A percentile compares a stretch with the other conserved stretches of the same genome.
phyloP scores from a whole-genome alignment of 2,113 vertebrate genomes.

The Oxyura jamaicensis region DNA sequence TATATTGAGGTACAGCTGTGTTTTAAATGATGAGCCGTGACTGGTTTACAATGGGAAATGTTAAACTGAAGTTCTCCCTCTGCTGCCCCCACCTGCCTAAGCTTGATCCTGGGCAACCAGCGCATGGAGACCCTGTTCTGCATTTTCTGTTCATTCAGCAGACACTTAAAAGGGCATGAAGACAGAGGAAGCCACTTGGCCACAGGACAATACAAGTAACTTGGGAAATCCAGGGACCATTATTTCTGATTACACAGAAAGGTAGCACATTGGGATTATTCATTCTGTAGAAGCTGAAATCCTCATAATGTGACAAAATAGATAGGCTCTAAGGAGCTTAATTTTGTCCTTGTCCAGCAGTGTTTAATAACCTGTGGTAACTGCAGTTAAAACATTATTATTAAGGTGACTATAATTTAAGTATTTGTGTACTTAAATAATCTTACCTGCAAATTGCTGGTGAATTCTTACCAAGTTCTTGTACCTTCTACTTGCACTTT shows the following conservation, averaged over 20 bases:
- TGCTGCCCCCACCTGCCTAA: neutral
- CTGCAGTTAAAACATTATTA: neutral
- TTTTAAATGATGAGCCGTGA: neutral
- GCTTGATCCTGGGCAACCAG: neutral
- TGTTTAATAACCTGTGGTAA: neutral
- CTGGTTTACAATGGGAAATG: neutral
- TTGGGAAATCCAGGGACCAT: neutral
- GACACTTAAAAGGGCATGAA: neutral
- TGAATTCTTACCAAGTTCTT: neutral
- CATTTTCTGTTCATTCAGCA: neutral
- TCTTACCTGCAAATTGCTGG: neutral
- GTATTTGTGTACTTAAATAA: neutral
- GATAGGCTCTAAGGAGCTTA: neutral
- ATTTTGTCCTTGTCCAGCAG: neutral
- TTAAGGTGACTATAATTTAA: neutral
- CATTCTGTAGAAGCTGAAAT: neutral
- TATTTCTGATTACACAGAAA: neutral
- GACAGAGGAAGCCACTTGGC: neutral
- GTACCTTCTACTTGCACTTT: neutral
- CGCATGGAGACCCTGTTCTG: accelerated
- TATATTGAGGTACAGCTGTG: neutral
- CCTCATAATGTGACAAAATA: neutral
- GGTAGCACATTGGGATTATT: neutral
- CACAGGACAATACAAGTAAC: neutral
- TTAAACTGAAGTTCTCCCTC: neutral